These are phyloP conservation scores for Drosophila niveifrons DNA, from an alignment of 2,888 invertebrate genomes.

Conservation along the genomic window DNA sequence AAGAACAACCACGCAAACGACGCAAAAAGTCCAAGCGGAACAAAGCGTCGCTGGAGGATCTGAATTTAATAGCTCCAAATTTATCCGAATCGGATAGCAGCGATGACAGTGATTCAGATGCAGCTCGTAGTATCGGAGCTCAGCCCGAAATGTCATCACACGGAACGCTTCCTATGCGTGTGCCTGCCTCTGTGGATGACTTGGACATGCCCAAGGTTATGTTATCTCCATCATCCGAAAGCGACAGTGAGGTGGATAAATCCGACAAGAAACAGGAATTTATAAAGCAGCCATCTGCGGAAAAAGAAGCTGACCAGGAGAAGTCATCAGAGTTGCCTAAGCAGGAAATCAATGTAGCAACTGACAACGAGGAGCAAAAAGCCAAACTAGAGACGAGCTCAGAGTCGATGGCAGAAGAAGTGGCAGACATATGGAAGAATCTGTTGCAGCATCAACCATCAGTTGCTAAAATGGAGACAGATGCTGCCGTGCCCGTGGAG, in stretches of 20 bases:
- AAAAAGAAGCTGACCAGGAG: conserved; percentile 18
- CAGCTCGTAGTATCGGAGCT: conserved; percentile 28
- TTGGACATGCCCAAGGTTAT: conserved; percentile 81
- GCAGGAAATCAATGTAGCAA: conserved; percentile 33
- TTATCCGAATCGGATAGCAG: conserved; percentile 94
- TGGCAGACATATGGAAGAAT: conserved; percentile 82
- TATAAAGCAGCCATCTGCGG: conserved; percentile 4
- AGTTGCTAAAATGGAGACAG: conserved; percentile 18
- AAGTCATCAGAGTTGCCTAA: conserved; percentile 14
- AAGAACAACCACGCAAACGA: conserved; percentile 77
- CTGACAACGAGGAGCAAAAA: conserved; percentile 7
- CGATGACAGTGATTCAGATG: conserved; percentile 87
- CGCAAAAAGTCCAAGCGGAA: conserved; percentile 83
- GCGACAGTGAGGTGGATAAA: conserved; percentile 64
- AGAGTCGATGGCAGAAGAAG: conserved; percentile 45
- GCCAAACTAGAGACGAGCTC: conserved; percentile 25
- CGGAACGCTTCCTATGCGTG: conserved; percentile 53
- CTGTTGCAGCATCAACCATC: conserved; percentile 74
- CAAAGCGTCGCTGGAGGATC: conserved; percentile 86
- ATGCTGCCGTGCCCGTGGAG: neutral
- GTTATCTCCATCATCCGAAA: conserved; percentile 83
- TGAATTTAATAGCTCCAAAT: conserved; percentile 92
- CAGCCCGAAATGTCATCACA: conserved; percentile 12
- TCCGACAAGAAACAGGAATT: conserved; percentile 14
- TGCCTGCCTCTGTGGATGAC: conserved; percentile 56